Base-by-base conservation (phyloP, 2,113 vertebrate genomes). In the Salvelinus sp. region DNA sequence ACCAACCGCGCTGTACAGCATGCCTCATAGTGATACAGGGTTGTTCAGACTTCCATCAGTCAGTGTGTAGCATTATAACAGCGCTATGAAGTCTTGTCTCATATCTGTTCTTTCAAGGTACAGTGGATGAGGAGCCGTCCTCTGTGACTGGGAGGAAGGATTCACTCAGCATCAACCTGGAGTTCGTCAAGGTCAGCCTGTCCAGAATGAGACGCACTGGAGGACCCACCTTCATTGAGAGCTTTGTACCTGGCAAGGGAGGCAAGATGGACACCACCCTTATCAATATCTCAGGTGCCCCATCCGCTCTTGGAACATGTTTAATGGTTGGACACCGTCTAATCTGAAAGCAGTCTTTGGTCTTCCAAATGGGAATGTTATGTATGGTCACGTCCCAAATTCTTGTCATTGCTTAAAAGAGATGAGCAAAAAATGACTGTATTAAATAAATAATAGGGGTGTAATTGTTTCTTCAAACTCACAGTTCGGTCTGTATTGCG, bases 121-220 rank as follows among this genome's bases (percentile, higher is more conserved):
- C 96, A 0, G 95, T 97, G 18, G 97, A 98, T 23, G 98, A 99
- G 82, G 98, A 99, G 79, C 94, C 95, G 0, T 95, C 96, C 5
- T 99, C 97, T 0, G 98, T 99, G 68, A 99, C 98, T 0, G 98
- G 98, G 72, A 93, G 98, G n/a, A 99, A 99, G 86, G 98, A 99
- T 88, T 99, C 98, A 57, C 87, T 99, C 71, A 98, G 97, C 77
- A 99, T 99, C 85, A 99, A 99, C 85, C 93, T 99, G 65, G 98
- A 99, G 88, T 99, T 99, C 82, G 98, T 99, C 20, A 99, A 99
- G 88, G 98, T 99, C 92, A 99, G 98, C 82, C 87, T 99, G 74
- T 99, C 97, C 33, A 92, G 98, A 75, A 98, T 98, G 88, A 93
- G 98, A 60, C 95, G 97, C 1, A 95, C 95, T 0, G 98, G 97